Base-by-base conservation (phyloP, 2,888 invertebrate genomes). In the Phyllotreta striolata region DNA sequence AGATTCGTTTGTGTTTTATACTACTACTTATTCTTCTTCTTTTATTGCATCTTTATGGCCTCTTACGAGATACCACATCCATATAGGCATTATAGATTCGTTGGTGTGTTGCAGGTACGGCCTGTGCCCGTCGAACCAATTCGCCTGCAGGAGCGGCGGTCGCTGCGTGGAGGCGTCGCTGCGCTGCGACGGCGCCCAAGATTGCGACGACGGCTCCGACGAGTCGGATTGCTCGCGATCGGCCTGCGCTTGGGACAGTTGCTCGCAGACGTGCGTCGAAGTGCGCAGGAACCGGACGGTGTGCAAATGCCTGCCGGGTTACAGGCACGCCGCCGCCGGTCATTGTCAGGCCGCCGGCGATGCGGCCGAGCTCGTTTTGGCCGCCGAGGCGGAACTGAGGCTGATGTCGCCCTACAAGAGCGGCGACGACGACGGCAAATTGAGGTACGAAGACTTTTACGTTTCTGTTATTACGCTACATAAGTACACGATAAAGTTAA, bases 211-310 rank as follows among this genome's bases (percentile, higher is more conserved):
- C 72, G 82, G 82, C 66, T 77, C 77, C 47, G 83, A 83, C 67
- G 83, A 83, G 72, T 71, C 69, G 10, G 74, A 77, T 46, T 79
- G 79, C 62, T 70, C 72, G 37, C 69, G 71, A 38, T 72, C 77
- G 0, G 66, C 74, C 8, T 92, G 92, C 78, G 82, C 85, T 58
- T 92, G 91, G 85, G 88, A 89, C 51, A 84, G 88, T 3, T 95
- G 95, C 77, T 89, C 93, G 13, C 94, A 95, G 79, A 83, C 89
- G 58, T 93, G 93, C 76, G 84, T 89, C 13, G 85, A 85, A 63
- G 86, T 86, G 70, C 86, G 86, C 70, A 83, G 86, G 71, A 84
- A 84, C 54, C 80, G 79, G 62, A 80, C 80, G 61, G 77, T 78
- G 37, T 88, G 86, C 78, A 89, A 89, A 74, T 92, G 92, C 77